phyloP scores from a whole-genome alignment of 2,797 vertebrate species.

The Philypnodon macrostomus region DNA sequence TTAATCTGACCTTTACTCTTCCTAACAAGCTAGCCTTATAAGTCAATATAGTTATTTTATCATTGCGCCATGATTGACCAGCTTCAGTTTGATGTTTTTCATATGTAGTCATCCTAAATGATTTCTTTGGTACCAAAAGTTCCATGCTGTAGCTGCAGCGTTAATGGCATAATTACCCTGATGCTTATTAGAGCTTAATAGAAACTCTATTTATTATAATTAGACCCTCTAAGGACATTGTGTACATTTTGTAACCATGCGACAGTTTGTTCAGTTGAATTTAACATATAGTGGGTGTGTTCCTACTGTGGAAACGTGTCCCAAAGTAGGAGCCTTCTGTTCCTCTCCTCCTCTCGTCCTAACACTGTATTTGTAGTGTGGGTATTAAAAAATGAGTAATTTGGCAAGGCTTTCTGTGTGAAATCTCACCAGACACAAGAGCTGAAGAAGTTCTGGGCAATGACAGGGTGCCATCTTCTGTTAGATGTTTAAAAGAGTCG shows the following conservation, averaged over 20 bases:
- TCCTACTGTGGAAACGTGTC: slow-evolving; percentile 56
- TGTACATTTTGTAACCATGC: slow-evolving; percentile 7
- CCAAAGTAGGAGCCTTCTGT: no score
- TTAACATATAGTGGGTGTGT: slow-evolving; percentile 61
- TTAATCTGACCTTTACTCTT: no score
- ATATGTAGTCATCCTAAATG: no score
- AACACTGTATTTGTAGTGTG: slow-evolving; percentile 50
- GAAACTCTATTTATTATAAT: slow-evolving; percentile 19
- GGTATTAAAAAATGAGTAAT: slow-evolving; percentile 56
- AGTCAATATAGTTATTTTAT: no score
- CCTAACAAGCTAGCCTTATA: no score
- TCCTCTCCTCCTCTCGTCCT: slow-evolving; percentile 54
- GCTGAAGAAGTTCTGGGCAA: slow-evolving; percentile 46
- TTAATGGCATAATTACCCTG: slow-evolving; percentile 4
- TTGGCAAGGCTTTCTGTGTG: slow-evolving; percentile 48
- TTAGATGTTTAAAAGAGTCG: slow-evolving; percentile 24
- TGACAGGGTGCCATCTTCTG: slow-evolving; percentile 44
- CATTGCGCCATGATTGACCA: no score
- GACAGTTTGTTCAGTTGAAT: slow-evolving; percentile 54
- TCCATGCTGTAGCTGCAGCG: no score
- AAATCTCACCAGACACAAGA: slow-evolving; percentile 49
- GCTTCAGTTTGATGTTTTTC: no score
- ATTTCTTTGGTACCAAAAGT: no score
- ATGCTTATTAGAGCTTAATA: slow-evolving; percentile 6
- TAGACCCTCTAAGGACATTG: slow-evolving; percentile 16